Conservation (phyloP, 2,113 vertebrate species). For the Hystrix cristata region DNA sequence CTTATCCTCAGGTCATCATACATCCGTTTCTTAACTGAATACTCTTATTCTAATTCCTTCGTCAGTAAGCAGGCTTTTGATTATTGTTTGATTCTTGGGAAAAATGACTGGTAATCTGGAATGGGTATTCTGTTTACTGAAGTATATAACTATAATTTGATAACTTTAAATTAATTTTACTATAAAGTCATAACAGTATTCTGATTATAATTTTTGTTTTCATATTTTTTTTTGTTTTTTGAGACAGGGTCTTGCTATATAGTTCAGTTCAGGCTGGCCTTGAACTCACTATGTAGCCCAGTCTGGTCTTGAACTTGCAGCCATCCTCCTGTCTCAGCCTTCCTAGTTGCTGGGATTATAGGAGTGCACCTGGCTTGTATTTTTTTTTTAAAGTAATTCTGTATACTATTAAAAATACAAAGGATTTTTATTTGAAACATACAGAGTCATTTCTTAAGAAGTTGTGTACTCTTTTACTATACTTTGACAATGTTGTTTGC, state of each 20-base stretch:
- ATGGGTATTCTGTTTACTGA: conserved; percentile 20
- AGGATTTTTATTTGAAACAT: conserved; percentile 19
- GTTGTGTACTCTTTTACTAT: background rate
- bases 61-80: background rate
- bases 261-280: no score
- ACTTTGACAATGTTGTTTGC: background rate
- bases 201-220: background rate
- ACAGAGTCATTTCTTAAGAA: background rate
- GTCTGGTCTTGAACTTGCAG: no score
- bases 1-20: background rate
- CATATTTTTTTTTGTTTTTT: background rate
- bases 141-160: background rate
- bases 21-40: conserved; percentile 1
- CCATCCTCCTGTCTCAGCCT: no score
- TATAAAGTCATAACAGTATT: conserved; percentile 11
- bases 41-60: background rate
- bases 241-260: no score
- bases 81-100: conserved; percentile 14
- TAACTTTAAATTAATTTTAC: background rate
- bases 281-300: no score
- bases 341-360: no score
- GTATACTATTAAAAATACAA: background rate
- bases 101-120: background rate
- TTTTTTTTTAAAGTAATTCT: background rate
- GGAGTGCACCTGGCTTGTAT: no score